Conservation (phyloP, 2,888 invertebrate species). For the Pristionchus mayeri region DNA sequence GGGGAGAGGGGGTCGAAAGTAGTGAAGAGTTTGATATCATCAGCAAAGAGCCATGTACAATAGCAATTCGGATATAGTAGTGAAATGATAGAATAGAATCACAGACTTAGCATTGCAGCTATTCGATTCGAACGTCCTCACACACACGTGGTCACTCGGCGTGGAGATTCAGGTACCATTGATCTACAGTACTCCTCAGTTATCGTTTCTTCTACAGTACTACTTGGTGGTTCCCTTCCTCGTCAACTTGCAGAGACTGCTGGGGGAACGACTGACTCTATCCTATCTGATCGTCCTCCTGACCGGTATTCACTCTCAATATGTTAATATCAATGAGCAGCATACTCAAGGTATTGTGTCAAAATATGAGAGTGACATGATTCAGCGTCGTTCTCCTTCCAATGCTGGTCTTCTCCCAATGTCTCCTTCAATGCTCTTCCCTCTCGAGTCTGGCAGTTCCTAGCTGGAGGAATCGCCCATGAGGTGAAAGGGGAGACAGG, state of each 20-base stretch:
- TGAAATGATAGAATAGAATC: no score
- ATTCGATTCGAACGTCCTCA: conserved; percentile 45
- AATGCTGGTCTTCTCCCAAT: background rate
- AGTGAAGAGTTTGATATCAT: no score
- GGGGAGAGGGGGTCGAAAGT: no score
- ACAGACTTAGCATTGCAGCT: conserved; percentile 33
- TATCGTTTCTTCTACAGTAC: background rate
- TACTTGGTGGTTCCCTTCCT: conserved; percentile 37
- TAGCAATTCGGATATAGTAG: no score
- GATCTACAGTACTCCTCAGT: background rate
- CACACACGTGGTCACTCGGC: conserved; percentile 47
- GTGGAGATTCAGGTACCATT: conserved; percentile 34
- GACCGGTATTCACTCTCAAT: background rate
- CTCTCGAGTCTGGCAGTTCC: conserved; percentile 41
- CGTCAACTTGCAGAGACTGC: background rate
- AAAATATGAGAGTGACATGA: background rate
- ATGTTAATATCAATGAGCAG: no score
- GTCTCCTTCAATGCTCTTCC: conserved; percentile 39
- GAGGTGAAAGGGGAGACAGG: background rate
- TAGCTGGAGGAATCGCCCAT: conserved; percentile 10
- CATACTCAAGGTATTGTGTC: no score
- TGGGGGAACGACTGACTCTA: background rate
- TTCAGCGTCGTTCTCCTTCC: conserved; percentile 37
- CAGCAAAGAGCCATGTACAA: no score
- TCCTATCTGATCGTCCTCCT: background rate